Percentiles rank a stretch among this genome's conserved stretches.
Conservation (phyloP, 2,113 vertebrate genomes). For the Campylorhamphus procurvoides region DNA sequence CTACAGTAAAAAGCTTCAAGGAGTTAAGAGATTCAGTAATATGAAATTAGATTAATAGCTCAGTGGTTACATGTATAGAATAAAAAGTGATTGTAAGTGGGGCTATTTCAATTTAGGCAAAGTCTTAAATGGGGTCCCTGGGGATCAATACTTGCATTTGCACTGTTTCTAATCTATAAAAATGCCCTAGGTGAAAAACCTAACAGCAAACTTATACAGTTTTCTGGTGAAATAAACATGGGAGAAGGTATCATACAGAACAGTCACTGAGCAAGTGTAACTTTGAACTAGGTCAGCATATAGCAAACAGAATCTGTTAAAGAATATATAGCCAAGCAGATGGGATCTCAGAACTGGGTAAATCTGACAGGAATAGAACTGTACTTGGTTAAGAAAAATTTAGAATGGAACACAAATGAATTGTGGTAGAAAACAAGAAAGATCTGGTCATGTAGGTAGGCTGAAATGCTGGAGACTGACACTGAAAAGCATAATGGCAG, state of each 20-base stretch:
- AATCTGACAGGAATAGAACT: constrained; percentile 60
- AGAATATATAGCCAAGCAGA: constrained; percentile 53
- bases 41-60: constrained; percentile 49
- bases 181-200: constrained; percentile 32
- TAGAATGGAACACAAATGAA: constrained; percentile 25
- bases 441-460: not conserved
- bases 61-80: constrained; percentile 37
- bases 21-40: constrained; percentile 8
- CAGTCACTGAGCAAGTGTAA: constrained; percentile 48
- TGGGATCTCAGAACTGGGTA: constrained; percentile 52
- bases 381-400: constrained; percentile 42
- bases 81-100: constrained; percentile 43
- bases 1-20: constrained; percentile 1
- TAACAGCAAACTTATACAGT: constrained; percentile 6
- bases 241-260: constrained; percentile 23
- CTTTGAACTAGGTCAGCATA: constrained; percentile 60
- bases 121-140: constrained; percentile 48
- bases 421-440: constrained; percentile 35
- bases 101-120: constrained; percentile 56
- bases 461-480: not conserved
- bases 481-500: not conserved
- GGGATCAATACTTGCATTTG: constrained; percentile 56
- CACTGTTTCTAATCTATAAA: constrained; percentile 54
- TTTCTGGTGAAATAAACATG: constrained; percentile 47
- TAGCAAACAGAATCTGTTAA: constrained; percentile 39